phyloP scores from a whole-genome alignment of 2,888 invertebrate species.

The Ichneumoninae sp. region DNA sequence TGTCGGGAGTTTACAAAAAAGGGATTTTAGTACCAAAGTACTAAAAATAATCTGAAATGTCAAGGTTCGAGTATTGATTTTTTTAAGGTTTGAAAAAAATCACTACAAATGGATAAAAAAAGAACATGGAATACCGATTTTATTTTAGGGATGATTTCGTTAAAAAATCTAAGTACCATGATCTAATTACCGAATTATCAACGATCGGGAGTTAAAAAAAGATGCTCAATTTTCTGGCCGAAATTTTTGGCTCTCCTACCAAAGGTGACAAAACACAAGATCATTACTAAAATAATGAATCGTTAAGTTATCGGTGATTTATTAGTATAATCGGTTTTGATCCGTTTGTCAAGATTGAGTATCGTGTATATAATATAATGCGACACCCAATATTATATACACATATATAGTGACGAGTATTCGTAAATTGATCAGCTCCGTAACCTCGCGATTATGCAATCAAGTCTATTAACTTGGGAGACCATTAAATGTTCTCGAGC shows the following conservation, averaged over 20 bases:
- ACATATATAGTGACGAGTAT: not conserved
- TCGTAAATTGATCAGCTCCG: not conserved
- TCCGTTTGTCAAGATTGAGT: not conserved
- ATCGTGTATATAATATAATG: not conserved
- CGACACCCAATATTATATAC: not conserved
- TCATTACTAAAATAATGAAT: not conserved
- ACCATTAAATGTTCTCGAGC: constrained; percentile 20
- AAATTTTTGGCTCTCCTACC: not conserved
- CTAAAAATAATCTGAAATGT: too few relatives aligned
- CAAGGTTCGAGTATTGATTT: too few relatives aligned
- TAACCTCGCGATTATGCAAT: constrained; percentile 25
- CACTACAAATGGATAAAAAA: not conserved
- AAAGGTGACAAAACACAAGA: not conserved
- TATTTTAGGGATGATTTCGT: not conserved
- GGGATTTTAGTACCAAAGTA: too few relatives aligned
- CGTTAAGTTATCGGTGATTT: not conserved
- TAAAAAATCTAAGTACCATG: not conserved
- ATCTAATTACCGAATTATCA: not conserved
- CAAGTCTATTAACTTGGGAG: constrained; percentile 24
- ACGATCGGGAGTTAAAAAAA: not conserved
- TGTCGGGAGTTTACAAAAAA: too few relatives aligned
- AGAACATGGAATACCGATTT: not conserved
- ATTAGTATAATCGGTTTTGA: not conserved
- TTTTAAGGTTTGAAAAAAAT: not conserved
- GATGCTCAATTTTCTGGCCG: not conserved